Conservation (phyloP, 53 echinoderm and acorn worm genomes). For the Astropecten irregularis region DNA sequence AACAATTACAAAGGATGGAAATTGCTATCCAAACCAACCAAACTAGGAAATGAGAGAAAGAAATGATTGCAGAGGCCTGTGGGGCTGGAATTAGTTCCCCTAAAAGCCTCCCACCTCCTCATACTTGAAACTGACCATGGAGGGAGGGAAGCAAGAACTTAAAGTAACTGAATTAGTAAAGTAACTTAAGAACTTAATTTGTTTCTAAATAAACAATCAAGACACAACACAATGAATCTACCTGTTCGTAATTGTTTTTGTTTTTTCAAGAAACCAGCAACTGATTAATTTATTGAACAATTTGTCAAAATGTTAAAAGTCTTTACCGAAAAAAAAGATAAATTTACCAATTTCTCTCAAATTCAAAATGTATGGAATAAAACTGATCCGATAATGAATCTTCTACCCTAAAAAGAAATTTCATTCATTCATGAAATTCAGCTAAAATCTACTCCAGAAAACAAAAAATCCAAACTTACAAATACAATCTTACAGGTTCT, state of each 20-base stretch:
- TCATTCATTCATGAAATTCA: neutral
- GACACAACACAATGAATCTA: no score
- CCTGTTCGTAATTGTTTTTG: neutral
- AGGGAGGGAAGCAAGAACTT: no score
- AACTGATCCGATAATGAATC: neutral
- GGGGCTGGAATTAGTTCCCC: no score
- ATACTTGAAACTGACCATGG: no score
- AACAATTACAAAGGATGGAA: no score
- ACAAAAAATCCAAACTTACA: neutral
- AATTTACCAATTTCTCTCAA: conserved; percentile 28
- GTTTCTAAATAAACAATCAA: no score
- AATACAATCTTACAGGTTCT: neutral
- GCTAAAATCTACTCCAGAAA: neutral
- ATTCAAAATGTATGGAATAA: conserved; percentile 25
- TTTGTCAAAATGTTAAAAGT: neutral
- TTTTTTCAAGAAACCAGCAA: conserved; percentile 41
- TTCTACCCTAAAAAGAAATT: conserved; percentile 3
- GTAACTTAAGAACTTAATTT: no score
- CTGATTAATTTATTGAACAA: conserved; percentile 32
- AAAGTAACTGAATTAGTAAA: no score
- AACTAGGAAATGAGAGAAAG: no score
- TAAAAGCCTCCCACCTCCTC: no score
- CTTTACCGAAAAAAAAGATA: conserved; percentile 1
- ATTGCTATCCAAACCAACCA: no score
- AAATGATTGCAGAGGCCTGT: no score